A percentile compares a stretch with the other conserved stretches of the same genome.
phyloP scores from a whole-genome alignment of 1,140 invertebrate genomes.

The Bactericera cockerelli region DNA sequence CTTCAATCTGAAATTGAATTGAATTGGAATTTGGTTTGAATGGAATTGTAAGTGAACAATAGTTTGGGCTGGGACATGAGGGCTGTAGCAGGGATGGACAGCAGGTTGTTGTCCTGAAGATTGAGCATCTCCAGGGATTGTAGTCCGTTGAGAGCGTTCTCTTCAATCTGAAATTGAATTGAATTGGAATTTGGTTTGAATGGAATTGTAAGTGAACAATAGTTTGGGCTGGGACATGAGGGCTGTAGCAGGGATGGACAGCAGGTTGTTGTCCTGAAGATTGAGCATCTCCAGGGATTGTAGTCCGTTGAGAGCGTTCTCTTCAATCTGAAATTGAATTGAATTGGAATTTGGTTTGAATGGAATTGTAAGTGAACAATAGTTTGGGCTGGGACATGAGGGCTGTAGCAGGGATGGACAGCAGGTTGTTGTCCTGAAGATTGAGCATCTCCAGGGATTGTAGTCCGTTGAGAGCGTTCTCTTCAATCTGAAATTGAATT shows the following conservation, averaged over 20 bases:
- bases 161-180: constrained; percentile 57
- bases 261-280: constrained; percentile 74
- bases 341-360: too few species aligned
- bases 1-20: constrained; percentile 57
- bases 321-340: constrained; percentile 57
- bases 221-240: constrained; percentile 56
- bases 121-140: constrained; percentile 56
- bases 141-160: constrained; percentile 67
- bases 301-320: constrained; percentile 67
- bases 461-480: constrained; percentile 67
- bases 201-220: too few species aligned
- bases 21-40: too few species aligned
- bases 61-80: constrained; percentile 56
- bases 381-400: constrained; percentile 56
- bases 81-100: constrained; percentile 63
- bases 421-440: constrained; percentile 74
- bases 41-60: too few species aligned
- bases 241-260: constrained; percentile 63
- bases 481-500: constrained; percentile 57
- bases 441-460: constrained; percentile 56
- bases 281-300: constrained; percentile 56
- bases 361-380: too few species aligned
- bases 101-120: constrained; percentile 74
- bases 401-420: constrained; percentile 63
- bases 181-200: too few species aligned